phyloP scores from a whole-genome alignment of 1,140 invertebrate species.

The Temnothorax nylanderi region DNA sequence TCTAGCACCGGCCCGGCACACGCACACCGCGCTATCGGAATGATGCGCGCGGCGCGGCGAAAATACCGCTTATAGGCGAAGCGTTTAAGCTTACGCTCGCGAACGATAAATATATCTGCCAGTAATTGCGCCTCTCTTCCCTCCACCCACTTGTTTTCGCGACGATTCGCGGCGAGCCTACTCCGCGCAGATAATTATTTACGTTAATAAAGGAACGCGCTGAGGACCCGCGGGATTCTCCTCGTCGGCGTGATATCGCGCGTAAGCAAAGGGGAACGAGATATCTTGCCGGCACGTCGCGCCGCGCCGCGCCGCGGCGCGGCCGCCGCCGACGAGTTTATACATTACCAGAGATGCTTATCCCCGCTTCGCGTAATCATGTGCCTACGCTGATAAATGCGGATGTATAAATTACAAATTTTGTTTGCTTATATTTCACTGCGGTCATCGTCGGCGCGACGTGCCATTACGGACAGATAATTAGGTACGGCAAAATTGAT shows the following conservation, averaged over 20 bases:
- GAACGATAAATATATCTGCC: conserved; percentile 27
- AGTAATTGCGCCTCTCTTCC: neutral
- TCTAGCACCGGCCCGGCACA: neutral
- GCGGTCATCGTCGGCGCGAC: neutral
- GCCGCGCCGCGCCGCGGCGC: too few species aligned
- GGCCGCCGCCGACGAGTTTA: neutral
- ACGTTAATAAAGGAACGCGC: neutral
- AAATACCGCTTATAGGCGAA: neutral
- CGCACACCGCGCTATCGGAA: conserved; percentile 7
- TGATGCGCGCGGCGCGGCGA: neutral
- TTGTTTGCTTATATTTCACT: conserved; percentile 24
- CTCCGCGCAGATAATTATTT: conserved; percentile 37
- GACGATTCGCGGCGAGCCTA: neutral
- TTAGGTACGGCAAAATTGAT: neutral
- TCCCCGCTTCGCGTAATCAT: conserved; percentile 24
- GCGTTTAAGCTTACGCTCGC: neutral
- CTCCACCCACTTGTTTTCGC: neutral
- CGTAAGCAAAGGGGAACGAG: neutral
- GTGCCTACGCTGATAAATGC: conserved; percentile 20
- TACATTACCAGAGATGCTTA: neutral
- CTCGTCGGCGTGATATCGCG: neutral
- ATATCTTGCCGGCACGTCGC: neutral
- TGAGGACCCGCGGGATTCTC: neutral
- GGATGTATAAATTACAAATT: conserved; percentile 30
- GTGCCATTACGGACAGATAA: conserved; percentile 16